Evolutionary conservation across 2,113 vertebrate species (phyloP), one percentile per base, ranked within the genome.

Genomic region (Spizaetus ornatus): DNA sequence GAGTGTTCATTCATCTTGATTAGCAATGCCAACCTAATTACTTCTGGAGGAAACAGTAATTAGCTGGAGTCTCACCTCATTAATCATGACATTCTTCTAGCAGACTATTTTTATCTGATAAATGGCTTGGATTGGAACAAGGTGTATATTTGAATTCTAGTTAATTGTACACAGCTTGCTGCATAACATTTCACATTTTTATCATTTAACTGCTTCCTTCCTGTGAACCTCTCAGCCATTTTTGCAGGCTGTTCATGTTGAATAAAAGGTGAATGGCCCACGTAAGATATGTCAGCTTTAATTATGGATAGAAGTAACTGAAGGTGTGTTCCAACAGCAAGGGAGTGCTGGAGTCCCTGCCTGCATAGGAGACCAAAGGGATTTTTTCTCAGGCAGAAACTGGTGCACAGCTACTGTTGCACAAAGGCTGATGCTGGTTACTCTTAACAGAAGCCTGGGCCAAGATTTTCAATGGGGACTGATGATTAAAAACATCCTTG

Each of bases 41-140:
- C 98, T 98, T 98, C 98, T 98, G 98, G 98, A 99, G 98, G 99
- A 99, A 99, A 99, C 99, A 98, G 99, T 99, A 99, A 99, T 99
- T 99, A 99, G 98, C 99, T 98, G 96, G 95, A 99, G 99, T 99
- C 99, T 99, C 99, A 99, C 99, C 99, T 99, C 99, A 98, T 99
- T 99, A 99, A 99, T 99, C 99, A 99, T 99, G 98, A 99, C 99
- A 99, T 99, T 98, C 99, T 99, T 99, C 99, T 99, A 98, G 98
- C 97, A 97, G 98, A 99, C 98, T 99, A 99, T 99, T 99, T 99
- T 99, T 99, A 99, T 99, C 99, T 99, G 99, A 99, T 99, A 99
- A 99, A 99, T 99, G 98, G 98, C 98, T 99, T 98, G 97, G 98
- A 99, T 99, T 99, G 98, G 98, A 98, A 98, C 98, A 98, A 98